Evolutionary conservation across 2,888 invertebrate genomes (phyloP).

Genomic region (Apamea crenata): DNA sequence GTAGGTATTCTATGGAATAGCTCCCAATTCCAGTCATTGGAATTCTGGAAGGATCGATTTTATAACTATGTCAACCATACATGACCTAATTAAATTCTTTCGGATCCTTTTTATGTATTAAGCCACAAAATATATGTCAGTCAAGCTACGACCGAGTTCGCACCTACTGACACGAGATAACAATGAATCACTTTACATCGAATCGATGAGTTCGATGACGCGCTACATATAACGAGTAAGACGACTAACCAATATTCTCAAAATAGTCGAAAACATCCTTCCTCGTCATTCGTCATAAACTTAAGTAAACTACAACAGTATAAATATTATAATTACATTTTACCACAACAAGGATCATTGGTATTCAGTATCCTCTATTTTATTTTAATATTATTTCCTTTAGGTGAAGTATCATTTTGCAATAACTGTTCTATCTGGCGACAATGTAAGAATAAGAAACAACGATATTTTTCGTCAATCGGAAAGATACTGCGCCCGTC

Average conservation of each 20-base stretch:
- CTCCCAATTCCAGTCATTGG: neutral
- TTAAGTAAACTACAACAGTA: neutral
- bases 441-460: slow-evolving; percentile 7
- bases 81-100: slow-evolving; percentile 25
- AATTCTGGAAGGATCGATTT: neutral
- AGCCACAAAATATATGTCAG: slow-evolving; percentile 54
- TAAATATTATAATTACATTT: slow-evolving; percentile 5
- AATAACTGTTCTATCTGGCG: neutral
- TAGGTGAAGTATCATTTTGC: neutral
- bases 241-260: slow-evolving; percentile 11
- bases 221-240: neutral
- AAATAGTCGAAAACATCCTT: slow-evolving; percentile 26
- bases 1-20: neutral
- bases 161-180: slow-evolving; percentile 56
- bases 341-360: neutral
- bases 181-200: slow-evolving; percentile 61
- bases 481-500: slow-evolving; percentile 8
- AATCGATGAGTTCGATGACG: slow-evolving; percentile 59
- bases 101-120: slow-evolving; percentile 12
- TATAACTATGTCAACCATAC: neutral
- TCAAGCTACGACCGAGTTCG: slow-evolving; percentile 40
- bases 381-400: neutral
- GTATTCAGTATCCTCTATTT: neutral
- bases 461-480: slow-evolving; percentile 10
- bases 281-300: slow-evolving; percentile 19